A percentile compares a stretch with the other conserved stretches of the same genome.
These are phyloP conservation scores for Habrosyne pyritoides DNA, from an alignment of 2,888 invertebrate species.

Conservation along the genomic window DNA sequence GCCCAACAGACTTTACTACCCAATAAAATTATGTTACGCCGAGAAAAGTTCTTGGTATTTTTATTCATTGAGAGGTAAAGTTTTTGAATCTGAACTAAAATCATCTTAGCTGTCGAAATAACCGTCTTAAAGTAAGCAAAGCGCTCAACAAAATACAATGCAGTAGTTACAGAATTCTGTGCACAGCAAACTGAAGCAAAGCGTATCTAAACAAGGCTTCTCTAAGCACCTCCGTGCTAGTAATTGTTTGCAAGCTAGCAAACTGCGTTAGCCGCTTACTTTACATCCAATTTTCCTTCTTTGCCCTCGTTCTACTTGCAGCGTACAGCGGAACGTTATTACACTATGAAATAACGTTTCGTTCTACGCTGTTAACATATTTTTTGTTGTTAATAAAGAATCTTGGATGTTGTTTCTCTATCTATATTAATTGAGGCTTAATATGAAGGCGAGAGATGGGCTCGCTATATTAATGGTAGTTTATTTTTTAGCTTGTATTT, in stretches of 20 bases:
- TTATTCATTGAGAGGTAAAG: not conserved
- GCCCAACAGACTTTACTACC: not conserved
- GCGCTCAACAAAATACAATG: not conserved
- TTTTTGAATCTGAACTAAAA: not conserved
- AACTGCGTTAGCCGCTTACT: conserved; percentile 22
- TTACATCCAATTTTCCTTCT: conserved; percentile 30
- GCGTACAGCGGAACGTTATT: conserved; percentile 30
- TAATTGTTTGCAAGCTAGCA: conserved; percentile 21
- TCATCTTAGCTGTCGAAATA: not conserved
- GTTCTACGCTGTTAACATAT: conserved; percentile 11
- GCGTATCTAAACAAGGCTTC: not conserved
- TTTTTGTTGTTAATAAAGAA: conserved; percentile 6
- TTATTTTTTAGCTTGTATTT: too few relatives aligned
- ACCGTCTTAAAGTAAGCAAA: not conserved
- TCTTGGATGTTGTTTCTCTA: not conserved
- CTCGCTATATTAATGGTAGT: not conserved
- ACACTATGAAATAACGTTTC: conserved; percentile 24
- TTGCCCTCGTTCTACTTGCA: conserved; percentile 23
- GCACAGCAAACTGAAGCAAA: not conserved
- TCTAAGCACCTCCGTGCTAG: conserved; percentile 22
- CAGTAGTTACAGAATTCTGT: not conserved
- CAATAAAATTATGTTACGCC: not conserved
- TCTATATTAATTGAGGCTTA: not conserved
- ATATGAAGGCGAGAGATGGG: not conserved
- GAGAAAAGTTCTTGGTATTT: too few relatives aligned